Evolutionary conservation across 1,140 invertebrate genomes (phyloP).

Genomic region (Drosophila athabasca): DNA sequence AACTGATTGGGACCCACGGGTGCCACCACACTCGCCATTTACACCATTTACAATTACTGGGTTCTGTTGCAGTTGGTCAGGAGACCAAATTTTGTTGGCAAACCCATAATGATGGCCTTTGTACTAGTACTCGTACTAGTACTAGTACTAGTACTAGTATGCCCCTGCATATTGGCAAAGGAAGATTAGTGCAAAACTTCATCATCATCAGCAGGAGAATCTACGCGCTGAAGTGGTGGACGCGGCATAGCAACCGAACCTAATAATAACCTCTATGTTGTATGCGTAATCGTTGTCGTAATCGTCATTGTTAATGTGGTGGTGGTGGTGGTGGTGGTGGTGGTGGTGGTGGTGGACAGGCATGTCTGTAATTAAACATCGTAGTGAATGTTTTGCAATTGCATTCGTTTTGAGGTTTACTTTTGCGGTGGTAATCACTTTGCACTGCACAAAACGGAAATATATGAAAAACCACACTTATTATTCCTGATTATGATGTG

Average conservation of each 20-base stretch:
- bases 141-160: neutral
- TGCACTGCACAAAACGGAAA: slow-evolving; percentile 26
- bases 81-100: no score
- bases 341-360: no score
- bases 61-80: no score
- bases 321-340: neutral
- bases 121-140: no score
- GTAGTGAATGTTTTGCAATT: slow-evolving; percentile 50
- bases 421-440: slow-evolving; percentile 62
- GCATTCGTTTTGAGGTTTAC: slow-evolving; percentile 67
- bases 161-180: neutral
- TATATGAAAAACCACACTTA: slow-evolving; percentile 57
- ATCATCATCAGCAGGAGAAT: neutral
- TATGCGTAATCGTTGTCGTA: slow-evolving; percentile 12
- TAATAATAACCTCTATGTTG: slow-evolving; percentile 9
- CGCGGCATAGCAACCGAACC: slow-evolving; percentile 33
- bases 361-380: slow-evolving; percentile 32
- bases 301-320: slow-evolving; percentile 17
- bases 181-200: no score
- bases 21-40: no score
- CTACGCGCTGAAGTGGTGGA: no score
- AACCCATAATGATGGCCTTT: slow-evolving; percentile 11
- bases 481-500: slow-evolving; percentile 67
- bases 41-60: no score
- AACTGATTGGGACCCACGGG: slow-evolving; percentile 4